Evolutionary conservation across 2,797 vertebrate species (phyloP).

Genomic region (Manis javanica): DNA sequence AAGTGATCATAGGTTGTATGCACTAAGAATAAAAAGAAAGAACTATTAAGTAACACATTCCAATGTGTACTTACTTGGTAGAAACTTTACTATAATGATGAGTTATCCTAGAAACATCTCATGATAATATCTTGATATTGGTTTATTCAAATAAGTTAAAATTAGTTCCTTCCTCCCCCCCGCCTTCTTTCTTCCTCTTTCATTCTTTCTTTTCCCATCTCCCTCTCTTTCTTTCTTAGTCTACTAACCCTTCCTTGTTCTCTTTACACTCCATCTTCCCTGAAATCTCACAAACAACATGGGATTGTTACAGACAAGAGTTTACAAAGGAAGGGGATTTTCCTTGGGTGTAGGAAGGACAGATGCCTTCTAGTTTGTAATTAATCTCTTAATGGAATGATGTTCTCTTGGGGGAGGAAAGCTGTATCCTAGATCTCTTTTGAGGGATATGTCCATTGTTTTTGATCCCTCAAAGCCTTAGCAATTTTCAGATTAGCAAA

Average conservation of each 20-base stretch:
- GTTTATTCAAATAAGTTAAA: conserved; percentile 35
- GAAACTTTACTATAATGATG: neutral
- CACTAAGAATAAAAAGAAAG: neutral
- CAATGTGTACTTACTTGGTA: neutral
- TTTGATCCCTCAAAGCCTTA: neutral
- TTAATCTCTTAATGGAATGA: neutral
- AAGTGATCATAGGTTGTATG: neutral
- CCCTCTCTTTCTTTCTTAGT: neutral
- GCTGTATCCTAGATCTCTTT: neutral
- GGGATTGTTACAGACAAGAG: neutral
- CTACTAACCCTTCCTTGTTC: neutral
- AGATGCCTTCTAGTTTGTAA: neutral
- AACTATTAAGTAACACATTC: neutral
- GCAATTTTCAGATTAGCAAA: neutral
- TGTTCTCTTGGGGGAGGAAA: neutral
- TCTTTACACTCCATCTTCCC: neutral
- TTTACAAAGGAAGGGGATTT: neutral
- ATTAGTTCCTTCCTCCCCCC: neutral
- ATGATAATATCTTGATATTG: neutral
- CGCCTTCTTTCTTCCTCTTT: neutral
- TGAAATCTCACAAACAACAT: neutral
- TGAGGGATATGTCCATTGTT: neutral
- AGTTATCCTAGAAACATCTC: neutral
- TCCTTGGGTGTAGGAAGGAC: neutral
- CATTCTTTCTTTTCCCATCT: neutral